A percentile compares a stretch with the other conserved stretches of the same genome.
Evolutionary conservation across 2,888 invertebrate species (phyloP).

Genomic region (Phyllotreta striolata): DNA sequence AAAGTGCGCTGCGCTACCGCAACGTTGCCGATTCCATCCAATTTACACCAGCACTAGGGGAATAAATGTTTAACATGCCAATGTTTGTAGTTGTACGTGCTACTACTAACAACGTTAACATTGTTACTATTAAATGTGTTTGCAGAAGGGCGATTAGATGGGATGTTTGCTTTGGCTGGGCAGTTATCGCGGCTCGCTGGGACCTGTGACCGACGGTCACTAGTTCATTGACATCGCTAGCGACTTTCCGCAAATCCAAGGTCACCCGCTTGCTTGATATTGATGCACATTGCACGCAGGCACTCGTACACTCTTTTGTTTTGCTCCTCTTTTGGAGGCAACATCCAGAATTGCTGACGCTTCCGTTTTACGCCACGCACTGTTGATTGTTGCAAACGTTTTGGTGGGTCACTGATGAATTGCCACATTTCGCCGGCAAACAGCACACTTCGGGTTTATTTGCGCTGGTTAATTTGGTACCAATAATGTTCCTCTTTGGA

Average conservation of each 20-base stretch:
- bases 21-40: conserved; percentile 11
- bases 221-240: conserved; percentile 61
- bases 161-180: conserved; percentile 24
- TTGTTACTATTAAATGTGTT: too few species aligned
- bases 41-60: background rate
- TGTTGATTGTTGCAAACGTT: conserved; percentile 27
- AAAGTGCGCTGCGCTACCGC: conserved; percentile 18
- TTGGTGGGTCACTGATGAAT: conserved; percentile 1
- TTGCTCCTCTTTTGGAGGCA: conserved; percentile 10
- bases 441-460: background rate
- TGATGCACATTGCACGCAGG: conserved; percentile 24
- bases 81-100: too few species aligned
- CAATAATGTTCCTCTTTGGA: too few species aligned
- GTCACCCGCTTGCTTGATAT: conserved; percentile 51
- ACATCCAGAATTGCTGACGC: conserved; percentile 20
- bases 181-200: conserved; percentile 13
- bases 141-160: background rate
- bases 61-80: background rate
- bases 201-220: conserved; percentile 53
- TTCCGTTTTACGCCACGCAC: conserved; percentile 36
- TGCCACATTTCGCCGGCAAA: background rate
- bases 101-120: too few species aligned
- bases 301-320: conserved; percentile 33
- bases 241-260: conserved; percentile 63
- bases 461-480: background rate